These are phyloP conservation scores for Drosophila kikkawai DNA, from an alignment of 1,140 invertebrate genomes.

Conservation along the genomic window DNA sequence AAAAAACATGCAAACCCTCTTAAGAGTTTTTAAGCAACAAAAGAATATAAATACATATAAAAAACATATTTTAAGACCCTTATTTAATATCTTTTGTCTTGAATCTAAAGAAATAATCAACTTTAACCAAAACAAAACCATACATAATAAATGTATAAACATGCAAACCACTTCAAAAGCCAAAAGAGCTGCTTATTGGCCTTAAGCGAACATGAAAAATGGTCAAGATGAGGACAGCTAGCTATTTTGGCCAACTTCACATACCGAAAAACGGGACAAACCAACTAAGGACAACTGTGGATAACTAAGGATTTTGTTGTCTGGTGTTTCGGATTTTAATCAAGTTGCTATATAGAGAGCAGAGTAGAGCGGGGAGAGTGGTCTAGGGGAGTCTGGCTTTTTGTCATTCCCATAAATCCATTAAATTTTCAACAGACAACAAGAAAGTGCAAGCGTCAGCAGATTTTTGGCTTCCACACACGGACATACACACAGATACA, in stretches of 20 bases:
- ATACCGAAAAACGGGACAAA: constrained; percentile 9
- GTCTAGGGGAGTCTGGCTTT: neutral
- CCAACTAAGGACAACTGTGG: constrained; percentile 11
- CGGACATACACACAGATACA: constrained; percentile 5
- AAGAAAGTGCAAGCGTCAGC: constrained; percentile 76
- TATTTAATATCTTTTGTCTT: neutral
- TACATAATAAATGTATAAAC: neutral
- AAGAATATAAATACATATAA: neutral
- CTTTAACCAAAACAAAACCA: neutral
- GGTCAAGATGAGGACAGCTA: constrained; percentile 5
- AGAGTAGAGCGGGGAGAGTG: constrained; percentile 24
- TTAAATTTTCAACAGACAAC: constrained; percentile 73
- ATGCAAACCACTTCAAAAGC: neutral
- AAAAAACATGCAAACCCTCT: neutral
- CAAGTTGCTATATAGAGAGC: constrained; percentile 58
- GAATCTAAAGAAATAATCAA: neutral
- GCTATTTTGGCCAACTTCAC: neutral
- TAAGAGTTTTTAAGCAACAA: neutral
- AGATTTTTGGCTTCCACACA: constrained; percentile 49
- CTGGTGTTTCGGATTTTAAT: constrained; percentile 61
- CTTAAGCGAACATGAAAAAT: constrained; percentile 8
- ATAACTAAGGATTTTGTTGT: constrained; percentile 38
- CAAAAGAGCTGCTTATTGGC: constrained; percentile 1
- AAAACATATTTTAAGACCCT: neutral
- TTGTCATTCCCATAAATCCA: constrained; percentile 66